Percentiles rank a stretch among this genome's conserved stretches.
phyloP scores from a whole-genome alignment of 1,140 invertebrate species.

The Homarus americanus region DNA sequence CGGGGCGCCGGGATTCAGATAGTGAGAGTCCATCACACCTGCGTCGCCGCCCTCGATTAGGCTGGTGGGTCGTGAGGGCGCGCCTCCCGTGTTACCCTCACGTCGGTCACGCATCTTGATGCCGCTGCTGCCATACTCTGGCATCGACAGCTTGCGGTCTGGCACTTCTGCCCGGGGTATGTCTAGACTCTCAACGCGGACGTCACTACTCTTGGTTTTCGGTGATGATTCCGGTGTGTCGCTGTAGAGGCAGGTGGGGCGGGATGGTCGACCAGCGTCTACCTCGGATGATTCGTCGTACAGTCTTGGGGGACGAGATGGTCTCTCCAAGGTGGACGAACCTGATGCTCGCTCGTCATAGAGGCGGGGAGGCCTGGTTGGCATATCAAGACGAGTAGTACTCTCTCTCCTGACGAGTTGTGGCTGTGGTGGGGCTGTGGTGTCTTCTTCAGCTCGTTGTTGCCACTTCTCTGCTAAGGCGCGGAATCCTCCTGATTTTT shows the following conservation, averaged over 20 bases:
- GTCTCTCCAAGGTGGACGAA: constrained; percentile 40
- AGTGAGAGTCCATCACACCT: constrained; percentile 63
- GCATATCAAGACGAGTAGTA: constrained; percentile 32
- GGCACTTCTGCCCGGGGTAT: constrained; percentile 66
- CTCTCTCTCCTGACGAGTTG: constrained; percentile 56
- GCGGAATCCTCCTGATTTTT: constrained; percentile 77
- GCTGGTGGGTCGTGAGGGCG: constrained; percentile 75
- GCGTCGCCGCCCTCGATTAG: constrained; percentile 72
- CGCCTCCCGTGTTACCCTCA: constrained; percentile 63
- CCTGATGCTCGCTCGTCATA: constrained; percentile 38
- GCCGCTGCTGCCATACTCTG: constrained; percentile 70
- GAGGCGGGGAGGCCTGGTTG: constrained; percentile 3
- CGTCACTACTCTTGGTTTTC: constrained; percentile 19
- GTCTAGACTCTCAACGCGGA: constrained; percentile 25
- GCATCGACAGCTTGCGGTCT: constrained; percentile 75
- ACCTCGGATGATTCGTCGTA: constrained; percentile 30
- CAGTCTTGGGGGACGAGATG: constrained; percentile 38
- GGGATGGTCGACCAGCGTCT: constrained; percentile 7
- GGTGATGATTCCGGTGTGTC: constrained; percentile 29
- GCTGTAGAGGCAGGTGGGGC: constrained; percentile 18
- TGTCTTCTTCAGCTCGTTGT: constrained; percentile 76
- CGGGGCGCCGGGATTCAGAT: constrained; percentile 51
- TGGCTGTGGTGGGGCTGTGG: constrained; percentile 50
- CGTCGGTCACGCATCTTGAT: constrained; percentile 75
- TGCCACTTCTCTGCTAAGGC: constrained; percentile 79